phyloP scores from a whole-genome alignment of 2,888 invertebrate species.

The Epiblema foenella region DNA sequence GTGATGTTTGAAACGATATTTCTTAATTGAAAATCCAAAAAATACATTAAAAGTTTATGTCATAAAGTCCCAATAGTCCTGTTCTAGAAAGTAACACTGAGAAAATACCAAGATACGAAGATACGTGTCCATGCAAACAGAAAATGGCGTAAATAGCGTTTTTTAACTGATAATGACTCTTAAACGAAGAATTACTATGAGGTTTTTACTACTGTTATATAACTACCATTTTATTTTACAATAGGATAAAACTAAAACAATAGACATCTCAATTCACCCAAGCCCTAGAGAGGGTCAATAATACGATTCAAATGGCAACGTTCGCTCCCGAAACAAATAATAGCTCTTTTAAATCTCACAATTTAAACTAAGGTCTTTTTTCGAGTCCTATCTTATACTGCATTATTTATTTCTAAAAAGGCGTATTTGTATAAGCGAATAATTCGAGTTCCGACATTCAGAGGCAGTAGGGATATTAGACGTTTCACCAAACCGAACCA shows the following conservation, averaged over 20 bases:
- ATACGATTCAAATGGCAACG: slow-evolving; percentile 14
- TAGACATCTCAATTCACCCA: not conserved
- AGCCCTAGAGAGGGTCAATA: not conserved
- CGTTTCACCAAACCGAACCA: slow-evolving; percentile 45
- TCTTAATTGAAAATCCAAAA: no score
- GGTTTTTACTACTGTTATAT: no score
- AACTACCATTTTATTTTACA: not conserved
- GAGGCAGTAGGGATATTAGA: slow-evolving; percentile 29
- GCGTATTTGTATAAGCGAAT: not conserved
- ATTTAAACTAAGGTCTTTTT: slow-evolving; percentile 35
- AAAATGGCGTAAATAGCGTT: no score
- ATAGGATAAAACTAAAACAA: not conserved
- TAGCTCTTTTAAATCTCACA: slow-evolving; percentile 39
- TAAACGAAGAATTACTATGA: no score
- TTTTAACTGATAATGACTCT: no score
- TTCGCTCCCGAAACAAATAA: slow-evolving; percentile 32
- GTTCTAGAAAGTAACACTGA: no score
- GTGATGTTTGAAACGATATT: no score
- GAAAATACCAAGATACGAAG: no score
- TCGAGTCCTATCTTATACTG: slow-evolving; percentile 33
- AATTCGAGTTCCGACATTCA: slow-evolving; percentile 5
- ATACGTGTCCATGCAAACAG: no score
- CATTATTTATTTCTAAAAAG: slow-evolving; percentile 7
- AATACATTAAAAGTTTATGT: no score
- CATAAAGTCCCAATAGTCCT: no score